Base-by-base conservation (phyloP, 2,797 vertebrate genomes). In the Sebastes minor region DNA sequence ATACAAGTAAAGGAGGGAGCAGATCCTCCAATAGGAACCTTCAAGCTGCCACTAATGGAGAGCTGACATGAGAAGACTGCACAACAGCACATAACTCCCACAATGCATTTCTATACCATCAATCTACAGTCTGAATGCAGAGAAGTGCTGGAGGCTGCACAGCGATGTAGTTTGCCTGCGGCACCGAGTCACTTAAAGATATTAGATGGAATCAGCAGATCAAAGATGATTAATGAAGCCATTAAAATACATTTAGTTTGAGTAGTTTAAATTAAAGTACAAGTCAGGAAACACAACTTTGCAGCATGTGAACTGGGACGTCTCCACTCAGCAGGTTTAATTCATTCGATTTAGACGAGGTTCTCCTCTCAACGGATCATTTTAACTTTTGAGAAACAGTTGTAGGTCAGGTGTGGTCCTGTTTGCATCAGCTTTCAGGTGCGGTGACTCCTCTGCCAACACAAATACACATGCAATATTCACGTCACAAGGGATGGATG, bases 41-140 rank as follows among this genome's bases (percentile, higher is more conserved):
- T 65, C 56, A 67, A 67, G 82, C 80, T 13, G 22, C 69, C 59
- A 49, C 77, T 80, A 74, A 84, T 79, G 82, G 67, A 62, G 66
- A 67, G 77, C 77, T 75, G 74, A 82, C 74, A 79, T n/a, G 84
- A 86, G 74, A 61, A 30, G 80, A 81, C 86, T 82, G 86, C 90
- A 87, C 86, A 86, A 42, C 78, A 53, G 76, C 78, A 76, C 69
- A 30, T 13, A 59, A 59, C 63, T 88, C 89, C 90, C 92, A 92
- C 84, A 91, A 90, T 92, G 93, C 88, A 88, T 86, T 88, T 84
- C 88, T 85, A 79, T 85, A 90, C 64, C 74, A 80, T 89, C 76
- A 83, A 80, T 86, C 76, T 82, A 70, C 71, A 81, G 73, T 60
- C 56, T 56, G 73, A 32, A 25, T n/a, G 74, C 49, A 33, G 53